Base-by-base conservation (phyloP, 2,888 invertebrate species). In the Napeogenes sylphis region DNA sequence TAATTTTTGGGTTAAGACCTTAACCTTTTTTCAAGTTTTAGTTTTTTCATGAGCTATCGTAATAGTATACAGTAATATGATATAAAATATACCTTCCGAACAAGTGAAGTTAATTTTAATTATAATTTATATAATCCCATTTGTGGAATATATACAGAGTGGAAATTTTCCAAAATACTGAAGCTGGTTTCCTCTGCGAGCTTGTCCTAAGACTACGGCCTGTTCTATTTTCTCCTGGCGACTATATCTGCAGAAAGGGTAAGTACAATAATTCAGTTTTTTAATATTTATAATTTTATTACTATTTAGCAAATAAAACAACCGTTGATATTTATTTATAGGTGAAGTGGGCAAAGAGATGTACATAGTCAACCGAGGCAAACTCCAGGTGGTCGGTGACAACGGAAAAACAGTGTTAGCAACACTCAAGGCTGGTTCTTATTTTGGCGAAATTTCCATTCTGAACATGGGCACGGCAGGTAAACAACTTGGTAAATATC, bases 391-490 rank as follows among this genome's bases (percentile, higher is more conserved):
- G 85, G 98, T 97, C 73, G 98, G 95, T 68, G 97, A 98, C 91
- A 97, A 98, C 90, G 97, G 97, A 73, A 95, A 97, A 90, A 97
- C 98, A 61, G 98, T 99, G 73, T 93, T 99, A 88, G 99, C 99
- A 79, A 98, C 98, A 72, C 94, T 99, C 82, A 97, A 98, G 91
- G 98, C 99, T 78, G 99, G 99, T 89, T 98, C 98, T 90, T 99
- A 99, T 94, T 99, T 99, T 92, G 99, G 99, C 82, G 99, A 99
- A 93, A 99, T 99, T 92, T 98, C 97, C 92, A 98, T 99, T 92
- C 95, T 99, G 91, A 98, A 98, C 94, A 98, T 98, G 98, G 99
- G 99, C 92, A 98, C 98, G 88, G 98, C 98, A 94, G 97, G 97
- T 97, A 96, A 96, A 95, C 95, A 95, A 93, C 95, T 96, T 94